These are phyloP conservation scores for Cherax quadricarinatus DNA, from an alignment of 1,140 invertebrate species.

Conservation along the genomic window DNA sequence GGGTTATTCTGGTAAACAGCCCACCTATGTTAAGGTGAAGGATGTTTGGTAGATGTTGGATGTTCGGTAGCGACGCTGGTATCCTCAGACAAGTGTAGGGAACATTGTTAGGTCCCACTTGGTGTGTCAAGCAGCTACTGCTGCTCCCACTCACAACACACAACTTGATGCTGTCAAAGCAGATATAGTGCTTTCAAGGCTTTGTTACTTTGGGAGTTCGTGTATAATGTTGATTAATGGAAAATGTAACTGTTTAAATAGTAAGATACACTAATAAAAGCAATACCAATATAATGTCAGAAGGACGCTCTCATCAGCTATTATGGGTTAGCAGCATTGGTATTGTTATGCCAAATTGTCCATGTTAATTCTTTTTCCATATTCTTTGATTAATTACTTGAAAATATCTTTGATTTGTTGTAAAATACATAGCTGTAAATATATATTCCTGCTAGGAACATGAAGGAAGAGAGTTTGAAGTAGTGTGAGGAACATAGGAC, in stretches of 20 bases:
- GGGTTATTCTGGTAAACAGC: too few relatives aligned
- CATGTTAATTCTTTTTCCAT: not conserved
- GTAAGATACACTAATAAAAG: not conserved
- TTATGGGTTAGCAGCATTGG: constrained; percentile 63
- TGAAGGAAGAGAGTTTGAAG: constrained; percentile 1
- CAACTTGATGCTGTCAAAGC: not conserved
- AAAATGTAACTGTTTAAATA: not conserved
- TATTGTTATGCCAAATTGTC: constrained; percentile 63
- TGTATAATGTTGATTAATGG: too few relatives aligned
- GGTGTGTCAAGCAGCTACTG: constrained; percentile 34
- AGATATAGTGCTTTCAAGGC: too few relatives aligned
- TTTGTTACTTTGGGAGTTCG: too few relatives aligned
- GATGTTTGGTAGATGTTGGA: too few relatives aligned
- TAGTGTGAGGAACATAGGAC: constrained; percentile 47
- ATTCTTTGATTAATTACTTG: not conserved
- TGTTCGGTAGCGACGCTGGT: not conserved
- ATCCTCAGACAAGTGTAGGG: constrained; percentile 24
- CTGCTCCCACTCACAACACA: not conserved
- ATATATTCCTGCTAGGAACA: not conserved
- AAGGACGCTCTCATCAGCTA: constrained; percentile 62
- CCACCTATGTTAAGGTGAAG: too few relatives aligned
- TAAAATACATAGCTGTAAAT: not conserved
- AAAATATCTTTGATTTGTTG: not conserved
- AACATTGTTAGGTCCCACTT: constrained; percentile 32
- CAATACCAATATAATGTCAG: constrained; percentile 32